Conservation (phyloP, 1,140 invertebrate genomes). For the Drosophila micromelanica region DNA sequence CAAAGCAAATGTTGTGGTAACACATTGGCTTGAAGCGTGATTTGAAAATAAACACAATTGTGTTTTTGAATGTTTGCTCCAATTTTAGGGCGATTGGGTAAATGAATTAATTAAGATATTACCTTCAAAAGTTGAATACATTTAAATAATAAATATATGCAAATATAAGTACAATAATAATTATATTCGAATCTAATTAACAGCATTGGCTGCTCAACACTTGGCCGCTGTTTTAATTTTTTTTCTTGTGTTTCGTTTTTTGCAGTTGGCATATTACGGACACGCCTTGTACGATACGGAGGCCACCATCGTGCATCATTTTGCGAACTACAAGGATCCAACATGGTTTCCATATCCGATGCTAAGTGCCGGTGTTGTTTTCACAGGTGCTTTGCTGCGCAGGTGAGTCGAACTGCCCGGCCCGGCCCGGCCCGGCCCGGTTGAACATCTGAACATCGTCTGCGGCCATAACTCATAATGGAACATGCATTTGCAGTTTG, state of each 20-base stretch:
- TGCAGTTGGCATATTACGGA: constrained; percentile 89
- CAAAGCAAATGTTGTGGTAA: too few species aligned
- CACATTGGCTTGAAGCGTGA: too few species aligned
- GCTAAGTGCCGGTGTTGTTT: constrained; percentile 91
- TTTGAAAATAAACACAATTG: too few species aligned
- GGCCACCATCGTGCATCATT: constrained; percentile 96
- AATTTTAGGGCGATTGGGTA: too few species aligned
- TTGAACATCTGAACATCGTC: not conserved
- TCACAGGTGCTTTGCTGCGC: constrained; percentile 88
- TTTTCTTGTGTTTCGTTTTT: not conserved
- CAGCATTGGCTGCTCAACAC: not conserved
- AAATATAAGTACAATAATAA: too few species aligned
- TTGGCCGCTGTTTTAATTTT: constrained; percentile 2
- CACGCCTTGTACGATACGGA: constrained; percentile 90
- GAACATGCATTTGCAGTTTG: constrained; percentile 81
- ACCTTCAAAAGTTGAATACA: too few species aligned
- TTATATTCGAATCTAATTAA: not conserved
- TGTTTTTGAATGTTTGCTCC: too few species aligned
- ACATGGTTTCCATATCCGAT: constrained; percentile 92
- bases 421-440: too few species aligned
- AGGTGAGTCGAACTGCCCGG: constrained; percentile 85
- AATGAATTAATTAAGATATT: too few species aligned
- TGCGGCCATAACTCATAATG: constrained; percentile 43
- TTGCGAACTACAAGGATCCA: constrained; percentile 88
- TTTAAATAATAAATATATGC: too few species aligned